These are phyloP conservation scores for Cerceris rybyensis DNA, from an alignment of 2,888 invertebrate genomes.

Conservation along the genomic window DNA sequence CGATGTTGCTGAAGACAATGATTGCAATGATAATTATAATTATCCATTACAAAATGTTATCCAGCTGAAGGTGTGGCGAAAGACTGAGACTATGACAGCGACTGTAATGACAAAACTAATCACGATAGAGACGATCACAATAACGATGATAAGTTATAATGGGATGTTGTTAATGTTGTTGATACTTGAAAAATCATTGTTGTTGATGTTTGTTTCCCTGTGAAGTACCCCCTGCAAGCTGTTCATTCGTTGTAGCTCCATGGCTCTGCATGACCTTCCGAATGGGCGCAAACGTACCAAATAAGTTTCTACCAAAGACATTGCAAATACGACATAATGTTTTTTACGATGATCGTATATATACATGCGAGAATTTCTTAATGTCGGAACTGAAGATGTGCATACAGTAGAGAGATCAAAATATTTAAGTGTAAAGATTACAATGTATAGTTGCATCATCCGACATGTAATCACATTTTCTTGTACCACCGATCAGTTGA, in stretches of 20 bases:
- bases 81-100: slow-evolving; percentile 64
- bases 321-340: slow-evolving; percentile 39
- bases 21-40: slow-evolving; percentile 66
- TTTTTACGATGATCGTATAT: slow-evolving; percentile 33
- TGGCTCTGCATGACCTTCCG: slow-evolving; percentile 69
- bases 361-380: slow-evolving; percentile 28
- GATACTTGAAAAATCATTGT: slow-evolving; percentile 76
- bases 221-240: slow-evolving; percentile 68
- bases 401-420: slow-evolving; percentile 31
- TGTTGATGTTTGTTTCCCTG: slow-evolving; percentile 78
- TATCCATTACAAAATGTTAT: slow-evolving; percentile 59
- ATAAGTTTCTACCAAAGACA: slow-evolving; percentile 69
- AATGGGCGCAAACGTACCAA: slow-evolving; percentile 69
- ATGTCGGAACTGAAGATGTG: slow-evolving; percentile 30
- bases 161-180: slow-evolving; percentile 78
- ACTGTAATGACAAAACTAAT: slow-evolving; percentile 61
- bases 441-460: slow-evolving; percentile 44
- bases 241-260: slow-evolving; percentile 71
- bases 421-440: slow-evolving; percentile 12
- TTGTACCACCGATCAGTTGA: slow-evolving; percentile 58
- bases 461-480: slow-evolving; percentile 29
- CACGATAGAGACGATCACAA: slow-evolving; percentile 64
- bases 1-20: slow-evolving; percentile 68
- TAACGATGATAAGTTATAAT: slow-evolving; percentile 72
- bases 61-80: slow-evolving; percentile 59